phyloP scores from a whole-genome alignment of 2,113 vertebrate genomes.

The Steatornis caripensis region DNA sequence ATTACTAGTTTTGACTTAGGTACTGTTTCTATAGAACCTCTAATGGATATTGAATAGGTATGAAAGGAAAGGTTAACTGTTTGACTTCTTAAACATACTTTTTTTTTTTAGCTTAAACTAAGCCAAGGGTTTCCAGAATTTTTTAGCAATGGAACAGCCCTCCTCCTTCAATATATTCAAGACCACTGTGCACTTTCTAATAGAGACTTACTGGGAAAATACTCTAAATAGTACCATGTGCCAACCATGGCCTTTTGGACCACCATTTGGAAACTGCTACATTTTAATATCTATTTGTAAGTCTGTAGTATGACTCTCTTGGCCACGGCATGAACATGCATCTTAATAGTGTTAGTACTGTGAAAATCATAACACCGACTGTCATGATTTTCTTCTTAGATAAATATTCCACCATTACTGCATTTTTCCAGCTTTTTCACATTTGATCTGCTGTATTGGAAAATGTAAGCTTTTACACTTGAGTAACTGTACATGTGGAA shows the following conservation, averaged over 20 bases:
- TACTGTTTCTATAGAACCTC: neutral
- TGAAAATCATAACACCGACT: neutral
- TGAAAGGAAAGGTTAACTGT: neutral
- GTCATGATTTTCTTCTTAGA: neutral
- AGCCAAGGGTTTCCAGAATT: neutral
- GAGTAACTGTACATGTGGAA: conserved; percentile 4
- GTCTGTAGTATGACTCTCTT: neutral
- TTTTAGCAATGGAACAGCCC: neutral
- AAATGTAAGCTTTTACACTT: neutral
- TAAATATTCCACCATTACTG: conserved; percentile 2
- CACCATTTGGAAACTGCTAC: neutral
- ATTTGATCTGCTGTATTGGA: conserved; percentile 18
- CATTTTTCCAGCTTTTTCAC: neutral
- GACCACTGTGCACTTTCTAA: neutral
- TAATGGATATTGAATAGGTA: neutral
- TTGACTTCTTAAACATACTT: neutral
- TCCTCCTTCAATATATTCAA: neutral
- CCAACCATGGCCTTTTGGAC: neutral
- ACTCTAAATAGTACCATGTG: neutral
- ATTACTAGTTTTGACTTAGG: neutral
- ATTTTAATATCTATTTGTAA: neutral
- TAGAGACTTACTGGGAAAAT: neutral
- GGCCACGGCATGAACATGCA: neutral
- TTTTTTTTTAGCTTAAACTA: neutral
- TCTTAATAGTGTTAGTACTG: neutral